A percentile compares a stretch with the other conserved stretches of the same genome.
Evolutionary conservation across 2,797 vertebrate genomes (phyloP).

Genomic region (Masticophis lateralis): DNA sequence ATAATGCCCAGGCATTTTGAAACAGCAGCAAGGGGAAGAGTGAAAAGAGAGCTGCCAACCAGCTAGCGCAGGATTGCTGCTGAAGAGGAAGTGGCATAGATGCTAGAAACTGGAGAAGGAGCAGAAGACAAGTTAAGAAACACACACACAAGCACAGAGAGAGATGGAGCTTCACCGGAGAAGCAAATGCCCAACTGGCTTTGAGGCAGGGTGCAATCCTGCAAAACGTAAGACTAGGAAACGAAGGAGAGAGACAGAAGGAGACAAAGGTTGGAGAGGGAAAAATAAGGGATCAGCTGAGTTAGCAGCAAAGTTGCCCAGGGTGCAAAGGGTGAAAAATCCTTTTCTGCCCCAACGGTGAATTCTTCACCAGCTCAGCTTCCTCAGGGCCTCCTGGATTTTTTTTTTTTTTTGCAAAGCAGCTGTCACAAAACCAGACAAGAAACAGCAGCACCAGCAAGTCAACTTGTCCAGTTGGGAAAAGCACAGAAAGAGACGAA

Average conservation of each 20-base stretch:
- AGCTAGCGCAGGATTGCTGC: neutral
- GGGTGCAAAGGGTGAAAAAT: neutral
- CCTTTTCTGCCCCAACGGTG: neutral
- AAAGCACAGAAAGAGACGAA: neutral
- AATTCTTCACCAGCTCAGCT: neutral
- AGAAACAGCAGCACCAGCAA: neutral
- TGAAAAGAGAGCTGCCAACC: neutral
- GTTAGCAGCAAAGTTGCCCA: neutral
- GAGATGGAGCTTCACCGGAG: neutral
- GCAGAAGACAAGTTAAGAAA: neutral
- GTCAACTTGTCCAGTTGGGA: neutral
- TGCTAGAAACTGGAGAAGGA: neutral
- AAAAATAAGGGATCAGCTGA: neutral
- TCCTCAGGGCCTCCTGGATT: neutral
- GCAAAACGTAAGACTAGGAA: neutral
- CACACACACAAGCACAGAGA: too few relatives aligned
- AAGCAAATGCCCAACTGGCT: neutral
- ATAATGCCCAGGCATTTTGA: slow-evolving; percentile 37
- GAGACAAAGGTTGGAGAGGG: neutral
- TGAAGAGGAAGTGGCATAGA: neutral
- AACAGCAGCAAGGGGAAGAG: slow-evolving; percentile 27
- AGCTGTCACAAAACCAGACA: neutral
- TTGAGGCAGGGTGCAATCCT: neutral
- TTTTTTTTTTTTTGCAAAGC: neutral
- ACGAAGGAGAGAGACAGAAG: neutral